Conservation (phyloP, 2,888 invertebrate species). For the Volucella bombylans region DNA sequence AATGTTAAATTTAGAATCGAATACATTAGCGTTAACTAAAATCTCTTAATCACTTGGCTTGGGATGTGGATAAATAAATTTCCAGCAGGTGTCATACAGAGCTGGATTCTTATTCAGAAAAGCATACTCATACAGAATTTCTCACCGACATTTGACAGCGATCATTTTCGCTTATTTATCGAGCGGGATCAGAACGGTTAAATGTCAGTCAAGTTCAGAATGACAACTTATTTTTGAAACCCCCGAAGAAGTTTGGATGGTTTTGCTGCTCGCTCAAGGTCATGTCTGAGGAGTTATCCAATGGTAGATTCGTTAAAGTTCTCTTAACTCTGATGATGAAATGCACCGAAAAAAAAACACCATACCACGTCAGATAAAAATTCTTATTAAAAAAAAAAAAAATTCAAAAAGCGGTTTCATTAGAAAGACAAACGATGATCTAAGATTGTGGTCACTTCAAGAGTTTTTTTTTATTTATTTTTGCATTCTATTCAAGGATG, state of each 20-base stretch:
- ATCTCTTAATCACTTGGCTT: background rate
- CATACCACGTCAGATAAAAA: background rate
- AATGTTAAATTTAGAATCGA: background rate
- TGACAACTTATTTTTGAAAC: background rate
- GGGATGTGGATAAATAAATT: background rate
- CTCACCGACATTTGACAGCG: background rate
- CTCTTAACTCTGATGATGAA: background rate
- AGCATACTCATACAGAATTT: background rate
- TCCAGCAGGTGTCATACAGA: background rate
- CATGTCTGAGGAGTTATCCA: constrained; percentile 11
- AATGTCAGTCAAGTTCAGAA: constrained; percentile 16
- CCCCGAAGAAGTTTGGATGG: background rate
- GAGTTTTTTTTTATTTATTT: constrained; percentile 8
- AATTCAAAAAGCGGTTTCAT: background rate
- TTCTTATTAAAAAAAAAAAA: background rate
- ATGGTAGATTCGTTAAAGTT: background rate
- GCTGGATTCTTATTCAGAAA: background rate
- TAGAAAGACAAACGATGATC: constrained; percentile 14
- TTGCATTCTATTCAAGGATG: constrained; percentile 1
- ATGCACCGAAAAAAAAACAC: background rate
- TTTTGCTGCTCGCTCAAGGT: constrained; percentile 15
- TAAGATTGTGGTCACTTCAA: constrained; percentile 11
- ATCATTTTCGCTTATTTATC: constrained; percentile 9
- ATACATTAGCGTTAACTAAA: background rate
- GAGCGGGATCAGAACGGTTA: constrained; percentile 12